Base-by-base conservation (phyloP, 2,113 vertebrate genomes). In the Porphyrio hochstetteri region DNA sequence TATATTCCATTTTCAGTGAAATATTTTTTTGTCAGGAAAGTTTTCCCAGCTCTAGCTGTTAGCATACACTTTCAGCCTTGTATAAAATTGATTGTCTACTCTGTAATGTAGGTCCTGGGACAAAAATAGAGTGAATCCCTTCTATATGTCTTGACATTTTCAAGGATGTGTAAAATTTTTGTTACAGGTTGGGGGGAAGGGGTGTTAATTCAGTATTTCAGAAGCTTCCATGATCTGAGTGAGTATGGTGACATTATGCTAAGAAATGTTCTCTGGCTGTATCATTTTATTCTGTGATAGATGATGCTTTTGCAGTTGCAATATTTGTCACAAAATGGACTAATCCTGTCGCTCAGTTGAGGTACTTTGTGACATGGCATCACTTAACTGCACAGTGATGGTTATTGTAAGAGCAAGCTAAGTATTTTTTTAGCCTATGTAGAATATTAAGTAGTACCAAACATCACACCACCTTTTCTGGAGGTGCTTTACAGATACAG, bases 391-490 rank as follows among this genome's bases (percentile, higher is more conserved):
- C 50, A 60, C 13, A 44, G 25, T 9, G 10, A 72, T 76, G 15
- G 71, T 80, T 92, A 64, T 79, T 94, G 69, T 88, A 92, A 92
- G 12, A 77, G 46, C 55, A 74, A 70, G 50, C 67, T 97, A 83
- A 93, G 88, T 93, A 88, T 85, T 86, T 72, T 44, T 71, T 42
- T 38, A 79, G 53, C 35, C 23, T 82, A 33, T 79, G 80, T 89
- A 57, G 92, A 63, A 46, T 96, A 71, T 94, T 93, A 92, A 88
- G 69, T 57, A 56, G 74, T 63, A 77, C 64, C 67, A 83, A 92
- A n/a, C 31, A 72, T 55, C 91, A 68, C 88, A 93, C 83, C 77
- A 92, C 63, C 80, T 28, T 60, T 95, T 88, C 80, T 72, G 77
- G 88, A 68, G 55, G 77, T 89, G 60, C 86, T 88, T 92, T 63